Percentiles rank a stretch among this genome's conserved stretches.
Conservation (phyloP, 1,140 invertebrate species). For the Cydia fagiglandana region DNA sequence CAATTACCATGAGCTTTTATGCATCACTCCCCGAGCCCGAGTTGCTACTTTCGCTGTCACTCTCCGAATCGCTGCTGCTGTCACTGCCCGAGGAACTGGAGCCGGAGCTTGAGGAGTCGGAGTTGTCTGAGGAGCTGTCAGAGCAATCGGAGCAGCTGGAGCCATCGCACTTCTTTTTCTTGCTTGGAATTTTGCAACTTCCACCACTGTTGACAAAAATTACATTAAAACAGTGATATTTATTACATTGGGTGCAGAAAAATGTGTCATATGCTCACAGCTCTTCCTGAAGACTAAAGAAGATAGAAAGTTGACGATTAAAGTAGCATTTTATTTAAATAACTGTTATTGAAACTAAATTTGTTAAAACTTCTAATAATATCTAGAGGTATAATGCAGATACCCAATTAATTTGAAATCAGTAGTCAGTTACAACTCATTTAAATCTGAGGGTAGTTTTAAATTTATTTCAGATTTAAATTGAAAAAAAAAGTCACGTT, state of each 20-base stretch:
- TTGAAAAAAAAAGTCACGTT: not conserved
- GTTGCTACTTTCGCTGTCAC: slow-evolving; percentile 58
- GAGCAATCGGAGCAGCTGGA: slow-evolving; percentile 60
- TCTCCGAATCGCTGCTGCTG: slow-evolving; percentile 61
- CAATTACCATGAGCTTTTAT: slow-evolving; percentile 16
- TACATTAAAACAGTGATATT: not conserved
- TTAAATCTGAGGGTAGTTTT: slow-evolving; percentile 1
- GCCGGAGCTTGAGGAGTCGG: slow-evolving; percentile 55
- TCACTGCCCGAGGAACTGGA: slow-evolving; percentile 56
- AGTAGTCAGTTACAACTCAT: not conserved
- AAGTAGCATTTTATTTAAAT: not conserved
- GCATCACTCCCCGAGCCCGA: slow-evolving; percentile 61
- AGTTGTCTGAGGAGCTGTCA: slow-evolving; percentile 57
- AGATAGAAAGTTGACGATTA: too few species aligned
- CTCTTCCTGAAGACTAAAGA: too few species aligned
- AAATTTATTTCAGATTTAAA: not conserved
- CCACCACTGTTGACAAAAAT: slow-evolving; percentile 50
- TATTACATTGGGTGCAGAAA: too few species aligned
- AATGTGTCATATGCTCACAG: too few species aligned
- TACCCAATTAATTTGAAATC: not conserved
- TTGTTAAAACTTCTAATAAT: not conserved
- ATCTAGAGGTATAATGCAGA: not conserved
- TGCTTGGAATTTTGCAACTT: slow-evolving; percentile 60
- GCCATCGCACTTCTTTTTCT: slow-evolving; percentile 57
- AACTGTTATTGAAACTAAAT: not conserved